Base-by-base conservation (phyloP, 1,140 invertebrate genomes). In the Cydia pomonella region DNA sequence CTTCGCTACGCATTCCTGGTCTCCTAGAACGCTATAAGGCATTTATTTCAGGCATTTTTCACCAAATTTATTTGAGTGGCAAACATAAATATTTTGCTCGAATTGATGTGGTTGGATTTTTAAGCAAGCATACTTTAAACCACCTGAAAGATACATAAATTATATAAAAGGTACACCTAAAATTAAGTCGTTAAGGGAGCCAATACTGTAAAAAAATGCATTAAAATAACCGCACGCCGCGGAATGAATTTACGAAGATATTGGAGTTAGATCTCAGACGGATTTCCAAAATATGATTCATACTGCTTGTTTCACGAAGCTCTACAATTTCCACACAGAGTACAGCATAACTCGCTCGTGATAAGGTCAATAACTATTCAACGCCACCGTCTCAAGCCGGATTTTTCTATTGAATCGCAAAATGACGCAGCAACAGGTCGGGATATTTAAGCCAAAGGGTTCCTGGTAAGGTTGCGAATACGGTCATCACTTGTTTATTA, bases 1-100 rank as follows among this genome's bases (percentile, higher is more conserved):
- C 64, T 69, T 69, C 64, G 64, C 29, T 18, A 33, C 64, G 27
- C 33, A 69, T 69, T 69, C 64, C 64, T 69, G 27, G 64, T 69
- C 64, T 69, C 27, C 64, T 41, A 69, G 64, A 38, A 69, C 41
- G 33, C 64, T 38, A 69, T 69, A 69, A 69, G 64, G 64, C 18
- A 69, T 69, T 69, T 69, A 69, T 69, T 69, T 69, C 64, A 69
- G 29, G 27, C 33, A 38, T 69, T 69, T 69, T 69, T 69, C 29
- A 69, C 64, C 64, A 69, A 69, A 69, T 69, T 69, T 38, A 69
- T 69, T 69, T 69, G 64, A 69, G 64, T 33, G 29, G 64, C 64
- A 33, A 33, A 69, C n/a, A 33, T 33, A 69, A 59, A 69, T 69
- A 33, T 69, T 59, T 69, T 41, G n/a, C 27, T 41, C 16, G n/a